Evolutionary conservation across 2,113 vertebrate species (phyloP).

Genomic region (Emberiza fucata): DNA sequence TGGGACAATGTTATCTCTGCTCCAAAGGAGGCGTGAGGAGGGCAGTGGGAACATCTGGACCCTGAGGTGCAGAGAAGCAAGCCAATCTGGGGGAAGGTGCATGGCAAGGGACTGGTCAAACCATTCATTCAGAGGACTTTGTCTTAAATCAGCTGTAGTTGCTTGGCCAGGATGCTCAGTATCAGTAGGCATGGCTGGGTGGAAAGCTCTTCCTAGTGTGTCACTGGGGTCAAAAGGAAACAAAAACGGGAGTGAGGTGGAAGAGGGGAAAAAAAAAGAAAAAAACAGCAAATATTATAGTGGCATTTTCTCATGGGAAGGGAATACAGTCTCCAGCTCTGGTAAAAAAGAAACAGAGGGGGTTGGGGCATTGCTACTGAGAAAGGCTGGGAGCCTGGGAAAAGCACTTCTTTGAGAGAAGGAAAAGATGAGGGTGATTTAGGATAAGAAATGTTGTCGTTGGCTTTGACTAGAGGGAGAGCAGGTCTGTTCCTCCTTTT

Average conservation of each 20-base stretch:
- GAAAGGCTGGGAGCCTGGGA: constrained; percentile 52
- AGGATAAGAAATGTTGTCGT: constrained; percentile 59
- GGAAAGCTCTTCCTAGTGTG: constrained; percentile 13
- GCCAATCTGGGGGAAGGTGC: neutral
- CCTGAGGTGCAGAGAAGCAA: neutral
- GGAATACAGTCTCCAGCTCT: constrained; percentile 27
- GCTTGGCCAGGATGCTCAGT: neutral
- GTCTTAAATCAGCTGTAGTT: neutral
- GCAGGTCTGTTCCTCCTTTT: constrained; percentile 39
- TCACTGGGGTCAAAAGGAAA: constrained; percentile 21
- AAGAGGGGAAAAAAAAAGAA: constrained; percentile 8
- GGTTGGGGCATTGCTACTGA: constrained; percentile 37
- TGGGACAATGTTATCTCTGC: neutral
- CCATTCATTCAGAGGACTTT: fast-evolving
- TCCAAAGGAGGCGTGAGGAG: neutral
- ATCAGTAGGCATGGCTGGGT: neutral
- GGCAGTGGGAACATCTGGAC: neutral
- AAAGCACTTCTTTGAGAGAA: constrained; percentile 39
- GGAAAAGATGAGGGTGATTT: constrained; percentile 59
- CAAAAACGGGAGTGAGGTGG: neutral
- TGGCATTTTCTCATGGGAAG: constrained; percentile 63
- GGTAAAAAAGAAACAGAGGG: constrained; percentile 53
- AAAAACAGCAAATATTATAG: constrained; percentile 18
- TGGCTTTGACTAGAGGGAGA: constrained; percentile 38
- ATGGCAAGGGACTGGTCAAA: neutral